Conservation (phyloP, 2,113 vertebrate species). For the Eolophus roseicapilla region DNA sequence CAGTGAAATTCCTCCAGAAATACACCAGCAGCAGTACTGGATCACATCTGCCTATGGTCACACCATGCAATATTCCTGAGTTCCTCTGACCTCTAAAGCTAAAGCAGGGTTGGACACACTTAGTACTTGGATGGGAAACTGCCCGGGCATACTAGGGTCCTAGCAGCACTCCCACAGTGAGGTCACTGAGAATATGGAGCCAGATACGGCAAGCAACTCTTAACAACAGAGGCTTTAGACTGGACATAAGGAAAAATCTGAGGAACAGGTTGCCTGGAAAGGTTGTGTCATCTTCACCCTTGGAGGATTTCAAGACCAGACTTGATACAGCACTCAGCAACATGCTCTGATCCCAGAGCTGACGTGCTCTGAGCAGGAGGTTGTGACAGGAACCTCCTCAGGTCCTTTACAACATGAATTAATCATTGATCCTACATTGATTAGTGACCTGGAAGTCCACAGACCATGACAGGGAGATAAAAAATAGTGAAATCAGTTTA, state of each 20-base stretch:
- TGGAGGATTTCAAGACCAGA: background rate
- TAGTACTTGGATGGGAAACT: background rate
- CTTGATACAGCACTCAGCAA: background rate
- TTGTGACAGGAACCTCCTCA: background rate
- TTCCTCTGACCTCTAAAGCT: background rate
- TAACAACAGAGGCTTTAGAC: background rate
- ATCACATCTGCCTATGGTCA: background rate
- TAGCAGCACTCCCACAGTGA: background rate
- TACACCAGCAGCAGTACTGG: background rate
- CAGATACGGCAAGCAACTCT: background rate
- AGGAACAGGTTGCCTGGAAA: background rate
- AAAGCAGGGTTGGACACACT: background rate
- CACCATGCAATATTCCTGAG: background rate
- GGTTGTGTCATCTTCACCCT: background rate
- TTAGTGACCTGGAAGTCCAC: background rate
- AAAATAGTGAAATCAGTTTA: background rate
- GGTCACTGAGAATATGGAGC: accelerated
- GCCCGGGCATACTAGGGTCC: background rate
- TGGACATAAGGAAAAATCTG: background rate
- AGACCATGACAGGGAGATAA: background rate
- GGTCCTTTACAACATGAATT: background rate
- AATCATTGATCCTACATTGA: background rate
- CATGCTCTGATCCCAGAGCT: background rate
- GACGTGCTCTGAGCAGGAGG: background rate
- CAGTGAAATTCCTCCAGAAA: background rate